phyloP scores from a whole-genome alignment of 2,888 invertebrate genomes.

The Taphrorychus bicolor region DNA sequence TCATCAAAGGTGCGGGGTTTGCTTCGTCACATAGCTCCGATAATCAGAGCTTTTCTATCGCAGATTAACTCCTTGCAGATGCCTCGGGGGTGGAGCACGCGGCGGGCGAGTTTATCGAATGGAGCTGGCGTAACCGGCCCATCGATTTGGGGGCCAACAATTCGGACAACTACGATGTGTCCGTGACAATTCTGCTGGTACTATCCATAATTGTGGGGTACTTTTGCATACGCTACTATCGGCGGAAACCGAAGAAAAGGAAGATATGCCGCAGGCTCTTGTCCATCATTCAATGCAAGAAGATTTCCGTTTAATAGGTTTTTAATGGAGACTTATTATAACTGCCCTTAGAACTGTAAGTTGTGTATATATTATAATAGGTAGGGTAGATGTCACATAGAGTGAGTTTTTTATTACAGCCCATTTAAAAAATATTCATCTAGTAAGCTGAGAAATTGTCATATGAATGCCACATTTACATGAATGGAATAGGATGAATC shows the following conservation, averaged over 20 bases:
- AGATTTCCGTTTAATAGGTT: conserved; percentile 47
- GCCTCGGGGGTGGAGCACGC: conserved; percentile 62
- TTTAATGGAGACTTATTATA: no score
- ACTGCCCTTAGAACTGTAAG: not conserved
- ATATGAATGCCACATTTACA: no score
- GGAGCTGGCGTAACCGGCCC: conserved; percentile 65
- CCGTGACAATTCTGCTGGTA: conserved; percentile 55
- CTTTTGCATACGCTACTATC: conserved; percentile 56
- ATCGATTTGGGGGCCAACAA: conserved; percentile 49
- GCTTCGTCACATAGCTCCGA: not conserved
- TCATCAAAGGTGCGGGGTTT: conserved; percentile 53
- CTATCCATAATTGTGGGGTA: conserved; percentile 52
- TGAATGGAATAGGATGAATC: no score
- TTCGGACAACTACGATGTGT: conserved; percentile 55
- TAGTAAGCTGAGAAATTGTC: no score
- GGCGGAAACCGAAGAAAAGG: conserved; percentile 60
- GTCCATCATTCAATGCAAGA: conserved; percentile 54
- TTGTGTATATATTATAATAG: not conserved
- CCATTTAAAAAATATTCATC: no score
- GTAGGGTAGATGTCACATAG: no score
- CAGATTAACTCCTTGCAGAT: conserved; percentile 55
- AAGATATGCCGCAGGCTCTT: conserved; percentile 54
- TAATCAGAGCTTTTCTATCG: conserved; percentile 35
- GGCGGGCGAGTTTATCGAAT: conserved; percentile 61
- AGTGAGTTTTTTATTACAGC: no score